These are phyloP conservation scores for Tachuris rubrigastra DNA, from an alignment of 2,113 vertebrate genomes.

Conservation along the genomic window DNA sequence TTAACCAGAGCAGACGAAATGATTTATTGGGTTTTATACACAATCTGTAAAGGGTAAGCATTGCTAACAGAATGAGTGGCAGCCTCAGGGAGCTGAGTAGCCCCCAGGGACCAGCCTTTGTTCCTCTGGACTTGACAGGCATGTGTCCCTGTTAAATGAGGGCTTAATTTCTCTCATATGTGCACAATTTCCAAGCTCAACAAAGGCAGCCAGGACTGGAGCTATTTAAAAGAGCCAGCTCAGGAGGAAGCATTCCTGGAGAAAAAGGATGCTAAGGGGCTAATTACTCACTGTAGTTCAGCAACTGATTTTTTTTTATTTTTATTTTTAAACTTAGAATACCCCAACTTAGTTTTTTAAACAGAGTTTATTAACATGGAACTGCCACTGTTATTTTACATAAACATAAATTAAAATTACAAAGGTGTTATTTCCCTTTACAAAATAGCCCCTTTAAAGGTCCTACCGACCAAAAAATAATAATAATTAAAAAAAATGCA, in stretches of 20 bases:
- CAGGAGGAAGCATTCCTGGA: slow-evolving; percentile 80
- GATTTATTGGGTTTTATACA: slow-evolving; percentile 84
- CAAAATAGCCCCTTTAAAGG: slow-evolving; percentile 50
- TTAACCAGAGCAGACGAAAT: slow-evolving; percentile 81
- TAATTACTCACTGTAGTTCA: slow-evolving; percentile 84
- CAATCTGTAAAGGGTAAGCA: slow-evolving; percentile 80
- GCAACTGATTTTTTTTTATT: slow-evolving; percentile 46
- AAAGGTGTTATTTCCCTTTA: slow-evolving; percentile 57
- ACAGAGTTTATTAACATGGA: slow-evolving; percentile 69
- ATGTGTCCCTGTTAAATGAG: slow-evolving; percentile 93
- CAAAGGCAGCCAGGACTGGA: slow-evolving; percentile 75
- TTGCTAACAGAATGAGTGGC: slow-evolving; percentile 84
- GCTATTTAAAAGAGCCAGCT: slow-evolving; percentile 79
- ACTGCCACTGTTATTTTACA: slow-evolving; percentile 57
- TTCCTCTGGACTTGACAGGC: slow-evolving; percentile 91
- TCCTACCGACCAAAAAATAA: background rate
- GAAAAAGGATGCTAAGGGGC: slow-evolving; percentile 85
- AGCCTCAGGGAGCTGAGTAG: slow-evolving; percentile 79
- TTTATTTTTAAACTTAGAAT: background rate
- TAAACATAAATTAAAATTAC: slow-evolving; percentile 71
- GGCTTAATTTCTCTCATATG: slow-evolving; percentile 96
- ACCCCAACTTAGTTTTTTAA: background rate
- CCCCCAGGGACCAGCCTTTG: slow-evolving; percentile 83
- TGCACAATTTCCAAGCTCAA: slow-evolving; percentile 87
- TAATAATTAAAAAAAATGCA: background rate